Base-by-base conservation (phyloP, 1,140 invertebrate genomes). In the Oryctes rhinoceros region DNA sequence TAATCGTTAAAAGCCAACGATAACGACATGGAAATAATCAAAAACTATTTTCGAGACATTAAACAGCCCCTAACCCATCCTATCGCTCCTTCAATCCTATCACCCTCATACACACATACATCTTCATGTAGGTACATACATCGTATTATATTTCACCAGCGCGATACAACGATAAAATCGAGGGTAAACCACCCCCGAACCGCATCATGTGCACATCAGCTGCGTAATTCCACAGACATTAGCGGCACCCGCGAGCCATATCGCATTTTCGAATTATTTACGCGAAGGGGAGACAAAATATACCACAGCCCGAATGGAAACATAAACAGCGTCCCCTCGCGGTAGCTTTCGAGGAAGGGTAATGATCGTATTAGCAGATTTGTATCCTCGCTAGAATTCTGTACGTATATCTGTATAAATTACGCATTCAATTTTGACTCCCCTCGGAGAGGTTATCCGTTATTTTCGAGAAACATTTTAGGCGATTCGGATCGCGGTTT, bases 281-380 rank as follows among this genome's bases (percentile, higher is more conserved):
- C 49, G n/a, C 49, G 13, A 53, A 13, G 11, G 13, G 13, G 49
- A 30, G 24, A 30, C 24, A 30, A 30, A 30, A 30, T 30, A 30
- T 30, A 30, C 24, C 11, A 4, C 13, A 53, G 13, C 49, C 4
- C 2, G n/a, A 53, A 53, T 53, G 49, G n/a, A 53, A 53, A 53
- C 49, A 53, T 53, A 53, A 53, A 53, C n/a, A 53, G 49, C 49
- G n/a, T 13, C 49, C 49, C 13, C 11, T 15, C 11, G n/a, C 49
- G 39, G 39, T 44, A 44, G 39, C 5, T 44, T 44, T 53, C 6
- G 13, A 13, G 13, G n/a, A 53, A n/a, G 49, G 49, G 49, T 53
- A 53, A 53, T 53, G 49, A 53, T 53, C 49, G 49, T 53, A 53
- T 53, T 53, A 53, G 13, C 11, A 53, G 49, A 53, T 53, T 53